phyloP scores from a whole-genome alignment of 2,113 vertebrate species.

The Plecotus auritus region DNA sequence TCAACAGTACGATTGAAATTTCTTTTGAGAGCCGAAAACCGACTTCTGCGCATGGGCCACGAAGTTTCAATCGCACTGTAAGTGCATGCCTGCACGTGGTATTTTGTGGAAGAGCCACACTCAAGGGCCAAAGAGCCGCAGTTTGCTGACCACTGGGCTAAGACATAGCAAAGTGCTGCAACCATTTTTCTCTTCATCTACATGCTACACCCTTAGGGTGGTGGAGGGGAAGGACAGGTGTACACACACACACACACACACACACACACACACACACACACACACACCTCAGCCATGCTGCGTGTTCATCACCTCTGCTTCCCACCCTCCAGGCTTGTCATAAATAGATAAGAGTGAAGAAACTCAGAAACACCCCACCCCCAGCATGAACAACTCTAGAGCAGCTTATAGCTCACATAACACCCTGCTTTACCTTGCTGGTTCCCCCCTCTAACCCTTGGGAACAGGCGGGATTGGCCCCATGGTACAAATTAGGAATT shows the following conservation, averaged over 20 bases:
- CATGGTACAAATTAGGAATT: background rate
- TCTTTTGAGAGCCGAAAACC: too few relatives aligned
- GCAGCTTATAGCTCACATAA: fast-evolving
- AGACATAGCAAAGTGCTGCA: background rate
- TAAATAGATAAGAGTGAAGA: constrained; percentile 7
- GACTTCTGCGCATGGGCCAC: too few relatives aligned
- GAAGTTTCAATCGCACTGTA: too few relatives aligned
- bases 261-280: background rate
- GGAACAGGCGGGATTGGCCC: background rate
- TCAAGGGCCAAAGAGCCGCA: too few relatives aligned
- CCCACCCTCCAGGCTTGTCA: background rate
- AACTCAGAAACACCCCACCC: background rate
- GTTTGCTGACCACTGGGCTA: too few relatives aligned
- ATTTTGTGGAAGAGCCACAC: too few relatives aligned
- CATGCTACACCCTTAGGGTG: background rate
- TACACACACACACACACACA: fast-evolving
- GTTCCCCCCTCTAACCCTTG: fast-evolving
- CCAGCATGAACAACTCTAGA: fast-evolving
- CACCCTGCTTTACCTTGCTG: fast-evolving
- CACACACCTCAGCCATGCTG: background rate
- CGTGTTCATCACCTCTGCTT: background rate
- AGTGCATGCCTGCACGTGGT: too few relatives aligned
- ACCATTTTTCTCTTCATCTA: background rate
- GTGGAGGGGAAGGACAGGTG: background rate
- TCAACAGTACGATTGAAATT: too few relatives aligned